These are phyloP conservation scores for Canis aureus DNA, from an alignment of 2,113 vertebrate genomes.

Conservation along the genomic window DNA sequence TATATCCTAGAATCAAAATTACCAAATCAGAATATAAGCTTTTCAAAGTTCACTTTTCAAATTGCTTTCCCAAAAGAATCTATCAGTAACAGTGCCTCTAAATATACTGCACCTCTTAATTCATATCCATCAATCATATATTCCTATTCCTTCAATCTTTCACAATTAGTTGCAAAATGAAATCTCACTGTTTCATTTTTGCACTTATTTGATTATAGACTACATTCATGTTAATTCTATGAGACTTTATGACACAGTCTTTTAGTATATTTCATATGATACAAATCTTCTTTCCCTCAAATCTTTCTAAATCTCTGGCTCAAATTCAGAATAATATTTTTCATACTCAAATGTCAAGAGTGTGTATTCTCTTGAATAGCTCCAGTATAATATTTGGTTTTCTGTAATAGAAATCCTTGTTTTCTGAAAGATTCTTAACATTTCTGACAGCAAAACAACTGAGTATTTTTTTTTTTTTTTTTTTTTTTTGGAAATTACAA, in stretches of 20 bases:
- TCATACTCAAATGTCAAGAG: not conserved
- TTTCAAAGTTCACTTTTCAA: not conserved
- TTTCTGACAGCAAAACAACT: not conserved
- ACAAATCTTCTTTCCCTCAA: not conserved
- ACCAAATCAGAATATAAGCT: not conserved
- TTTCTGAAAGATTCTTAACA: not conserved
- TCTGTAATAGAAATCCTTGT: not conserved
- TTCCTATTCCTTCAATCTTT: not conserved
- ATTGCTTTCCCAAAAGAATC: not conserved
- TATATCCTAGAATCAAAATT: not conserved
- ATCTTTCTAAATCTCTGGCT: not conserved
- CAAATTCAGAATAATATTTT: conserved; percentile 8
- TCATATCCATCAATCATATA: not conserved
- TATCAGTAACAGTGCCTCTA: not conserved
- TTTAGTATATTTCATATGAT: not conserved
- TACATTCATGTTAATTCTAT: not conserved
- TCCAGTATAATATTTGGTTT: not conserved
- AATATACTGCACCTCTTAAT: not conserved
- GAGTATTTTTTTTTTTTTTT: not conserved
- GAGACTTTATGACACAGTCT: not conserved
- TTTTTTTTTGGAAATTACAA: not conserved
- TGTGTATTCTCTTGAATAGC: not conserved
- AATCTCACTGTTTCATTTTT: conserved; percentile 17
- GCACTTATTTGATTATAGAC: not conserved
- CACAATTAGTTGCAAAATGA: not conserved